A percentile compares a stretch with the other conserved stretches of the same genome.
phyloP scores from a whole-genome alignment of 2,113 vertebrate genomes.

The Ictidomys tridecemlineatus region DNA sequence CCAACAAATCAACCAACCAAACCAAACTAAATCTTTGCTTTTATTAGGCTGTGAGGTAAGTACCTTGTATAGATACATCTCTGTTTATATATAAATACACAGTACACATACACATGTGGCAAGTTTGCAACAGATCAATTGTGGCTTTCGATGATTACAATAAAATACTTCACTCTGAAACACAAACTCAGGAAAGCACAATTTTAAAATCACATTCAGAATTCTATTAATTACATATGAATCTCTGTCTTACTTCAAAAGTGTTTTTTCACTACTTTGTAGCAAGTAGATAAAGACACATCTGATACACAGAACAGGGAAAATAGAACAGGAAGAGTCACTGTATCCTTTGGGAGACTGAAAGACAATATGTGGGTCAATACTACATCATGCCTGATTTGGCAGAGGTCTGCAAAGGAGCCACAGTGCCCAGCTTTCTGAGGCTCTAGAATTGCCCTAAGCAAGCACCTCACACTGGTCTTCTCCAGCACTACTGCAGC shows the following conservation, averaged over 20 bases:
- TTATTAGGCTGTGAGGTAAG: neutral
- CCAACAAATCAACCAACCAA: neutral
- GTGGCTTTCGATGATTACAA: neutral
- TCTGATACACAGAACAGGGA: conserved; percentile 51
- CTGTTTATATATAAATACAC: neutral
- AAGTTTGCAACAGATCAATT: neutral
- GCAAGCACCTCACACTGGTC: neutral
- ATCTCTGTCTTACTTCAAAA: neutral
- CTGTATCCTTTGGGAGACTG: conserved; percentile 56
- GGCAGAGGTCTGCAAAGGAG: neutral
- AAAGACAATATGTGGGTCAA: neutral
- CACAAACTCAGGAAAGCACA: neutral
- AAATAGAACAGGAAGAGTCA: conserved; percentile 62
- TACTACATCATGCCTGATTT: neutral
- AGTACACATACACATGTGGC: neutral
- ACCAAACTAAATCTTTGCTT: neutral
- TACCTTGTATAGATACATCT: neutral
- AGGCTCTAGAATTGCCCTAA: neutral
- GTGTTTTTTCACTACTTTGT: neutral
- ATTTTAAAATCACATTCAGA: conserved; percentile 25
- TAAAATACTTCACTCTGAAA: conserved; percentile 13
- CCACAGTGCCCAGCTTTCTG: neutral
- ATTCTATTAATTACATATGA: conserved; percentile 20
- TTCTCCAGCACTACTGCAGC: neutral
- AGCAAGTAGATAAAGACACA: conserved; percentile 38